Conservation (phyloP, 2,113 vertebrate species). For the Alligator sinensis region DNA sequence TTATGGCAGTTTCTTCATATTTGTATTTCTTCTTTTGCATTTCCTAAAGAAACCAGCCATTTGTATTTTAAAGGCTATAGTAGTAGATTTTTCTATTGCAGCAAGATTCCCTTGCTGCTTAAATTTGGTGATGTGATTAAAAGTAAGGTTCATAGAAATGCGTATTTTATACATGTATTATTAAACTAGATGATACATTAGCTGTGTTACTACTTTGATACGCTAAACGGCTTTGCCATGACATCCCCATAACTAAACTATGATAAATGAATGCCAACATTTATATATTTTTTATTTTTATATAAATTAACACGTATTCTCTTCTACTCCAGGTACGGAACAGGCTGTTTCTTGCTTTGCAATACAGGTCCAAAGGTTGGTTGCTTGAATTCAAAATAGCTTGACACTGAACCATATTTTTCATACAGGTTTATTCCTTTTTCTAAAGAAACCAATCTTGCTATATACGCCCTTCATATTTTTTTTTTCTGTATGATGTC, state of each 20-base stretch:
- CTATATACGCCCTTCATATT: not conserved
- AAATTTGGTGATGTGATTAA: too few relatives aligned
- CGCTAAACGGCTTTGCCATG: not conserved
- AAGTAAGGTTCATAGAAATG: not conserved
- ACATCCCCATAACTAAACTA: not conserved
- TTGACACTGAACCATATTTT: not conserved
- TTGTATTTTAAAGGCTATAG: too few relatives aligned
- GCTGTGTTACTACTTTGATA: not conserved
- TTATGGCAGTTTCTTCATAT: not conserved
- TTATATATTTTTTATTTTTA: not conserved
- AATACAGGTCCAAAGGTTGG: slow-evolving; percentile 93
- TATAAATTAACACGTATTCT: not conserved
- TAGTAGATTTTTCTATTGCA: too few relatives aligned
- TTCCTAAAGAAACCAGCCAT: too few relatives aligned
- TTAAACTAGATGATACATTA: too few relatives aligned
- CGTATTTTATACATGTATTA: not conserved
- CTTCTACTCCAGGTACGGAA: slow-evolving; percentile 88
- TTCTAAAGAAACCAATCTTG: not conserved
- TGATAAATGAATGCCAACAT: not conserved
- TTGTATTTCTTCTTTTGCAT: not conserved
- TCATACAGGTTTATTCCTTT: not conserved
- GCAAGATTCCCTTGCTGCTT: too few relatives aligned
- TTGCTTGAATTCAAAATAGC: not conserved
- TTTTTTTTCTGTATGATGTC: not conserved
- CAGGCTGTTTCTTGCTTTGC: slow-evolving; percentile 95